phyloP scores from a whole-genome alignment of 2,113 vertebrate genomes.

The Geococcyx californianus region DNA sequence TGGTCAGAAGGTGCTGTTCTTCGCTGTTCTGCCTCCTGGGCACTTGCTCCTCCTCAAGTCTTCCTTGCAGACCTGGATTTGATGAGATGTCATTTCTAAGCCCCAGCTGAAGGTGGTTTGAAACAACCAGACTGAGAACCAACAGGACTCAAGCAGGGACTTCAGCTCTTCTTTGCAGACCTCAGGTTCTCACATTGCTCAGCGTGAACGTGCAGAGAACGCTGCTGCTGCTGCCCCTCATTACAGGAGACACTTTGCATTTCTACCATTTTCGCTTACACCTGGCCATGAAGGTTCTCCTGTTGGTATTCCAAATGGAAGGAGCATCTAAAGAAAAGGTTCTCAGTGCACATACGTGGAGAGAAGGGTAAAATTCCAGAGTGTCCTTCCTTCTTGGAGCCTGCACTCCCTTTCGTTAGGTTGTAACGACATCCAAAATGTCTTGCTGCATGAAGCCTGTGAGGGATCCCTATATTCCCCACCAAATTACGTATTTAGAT shows the following conservation, averaged over 20 bases:
- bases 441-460: not conserved
- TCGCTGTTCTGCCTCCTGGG: not conserved
- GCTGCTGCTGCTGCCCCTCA: not conserved
- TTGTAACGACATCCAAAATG: not conserved
- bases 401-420: not conserved
- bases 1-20: not conserved
- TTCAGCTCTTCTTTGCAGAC: not conserved
- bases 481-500: not conserved
- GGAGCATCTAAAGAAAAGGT: not conserved
- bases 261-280: not conserved
- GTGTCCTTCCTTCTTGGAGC: not conserved
- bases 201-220: not conserved
- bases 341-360: not conserved
- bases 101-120: not conserved
- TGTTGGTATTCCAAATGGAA: not conserved
- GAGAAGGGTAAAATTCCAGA: not conserved
- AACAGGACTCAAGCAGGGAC: not conserved
- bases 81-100: not conserved
- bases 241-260: not conserved
- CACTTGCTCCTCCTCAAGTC: not conserved
- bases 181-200: not conserved
- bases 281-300: not conserved
- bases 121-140: not conserved
- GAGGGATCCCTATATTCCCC: rapidly evolving
- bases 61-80: not conserved